A percentile compares a stretch with the other conserved stretches of the same genome.
Evolutionary conservation across 2,113 vertebrate genomes (phyloP).

Genomic region (Xenus cinereus): DNA sequence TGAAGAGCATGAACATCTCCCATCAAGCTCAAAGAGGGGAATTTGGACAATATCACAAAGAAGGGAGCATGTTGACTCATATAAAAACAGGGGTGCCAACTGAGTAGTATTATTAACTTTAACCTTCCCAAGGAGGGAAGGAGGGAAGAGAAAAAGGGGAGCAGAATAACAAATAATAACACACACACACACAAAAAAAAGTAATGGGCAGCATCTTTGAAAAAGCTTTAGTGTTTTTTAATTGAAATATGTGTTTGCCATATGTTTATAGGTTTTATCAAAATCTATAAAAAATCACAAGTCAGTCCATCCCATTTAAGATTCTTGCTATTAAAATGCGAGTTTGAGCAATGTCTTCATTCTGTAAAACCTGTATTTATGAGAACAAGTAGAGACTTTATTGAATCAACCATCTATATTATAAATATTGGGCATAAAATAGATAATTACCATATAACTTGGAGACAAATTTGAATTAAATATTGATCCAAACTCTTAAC

Average conservation of each 20-base stretch:
- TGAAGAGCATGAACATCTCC: neutral
- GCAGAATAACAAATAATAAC: neutral
- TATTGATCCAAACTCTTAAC: neutral
- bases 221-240: neutral
- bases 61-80: neutral
- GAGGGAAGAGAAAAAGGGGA: neutral
- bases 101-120: neutral
- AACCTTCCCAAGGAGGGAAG: neutral
- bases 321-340: neutral
- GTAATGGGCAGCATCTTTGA: neutral
- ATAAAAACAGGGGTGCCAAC: neutral
- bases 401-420: neutral
- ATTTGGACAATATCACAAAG: neutral
- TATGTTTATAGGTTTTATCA: neutral
- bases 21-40: neutral
- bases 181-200: neutral
- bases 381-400: neutral
- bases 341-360: neutral
- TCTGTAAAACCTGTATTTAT: neutral
- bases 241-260: neutral
- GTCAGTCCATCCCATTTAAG: neutral
- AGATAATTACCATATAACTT: neutral
- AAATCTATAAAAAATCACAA: neutral
- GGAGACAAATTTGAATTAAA: conserved; percentile 11
- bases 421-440: neutral